Evolutionary conservation across 1,140 invertebrate genomes (phyloP), one percentile per base, ranked within the genome.

Genomic region (Drosophila ercepeae): DNA sequence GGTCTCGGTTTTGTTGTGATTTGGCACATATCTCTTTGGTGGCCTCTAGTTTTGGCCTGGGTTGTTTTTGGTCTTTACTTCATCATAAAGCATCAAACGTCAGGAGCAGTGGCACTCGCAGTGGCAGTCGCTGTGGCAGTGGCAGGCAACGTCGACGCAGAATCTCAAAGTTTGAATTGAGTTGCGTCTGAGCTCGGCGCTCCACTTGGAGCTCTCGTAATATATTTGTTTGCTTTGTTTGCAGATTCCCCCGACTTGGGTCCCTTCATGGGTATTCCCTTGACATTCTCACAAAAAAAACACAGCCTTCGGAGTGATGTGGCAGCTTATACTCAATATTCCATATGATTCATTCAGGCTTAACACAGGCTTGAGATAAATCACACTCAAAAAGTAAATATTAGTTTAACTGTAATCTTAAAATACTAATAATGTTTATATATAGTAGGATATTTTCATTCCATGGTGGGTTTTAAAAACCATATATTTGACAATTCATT

Each of bases 81-180:
- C 72, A 32, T 84, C 78, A 83, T 77, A 82, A 77, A 69, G 58
- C 78, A 72, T 74, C 76, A 81, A 68, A 73, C 69, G 76, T 84
- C 79, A 84, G 54, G 42, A 57, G 49, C 79, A 83, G 57, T 19
- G 29, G 29, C 57, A 78, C 77, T 19, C 34, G 29, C 57, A 78
- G 77, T 63, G n/a, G n/a, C 79, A 84, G 54, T 42, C 53, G 49
- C 79, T 84, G 57, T n/a, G n/a, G n/a, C n/a, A n/a, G n/a, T 19
- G 29, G 29, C 57, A 78, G 77, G 59, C 72, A 71, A 57, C 64
- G 67, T 13, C 64, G 50, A 54, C 61, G 54, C 73, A 84, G 77
- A 86, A 86, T 84, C 75, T 76, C 60, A 81, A 79, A 84, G 76
- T 84, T 67, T 81, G 79, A 86, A 84, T 84, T 84, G 79, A 84